A percentile compares a stretch with the other conserved stretches of the same genome.
These are phyloP conservation scores for Sericinus montela DNA, from an alignment of 2,888 invertebrate genomes.

Conservation along the genomic window DNA sequence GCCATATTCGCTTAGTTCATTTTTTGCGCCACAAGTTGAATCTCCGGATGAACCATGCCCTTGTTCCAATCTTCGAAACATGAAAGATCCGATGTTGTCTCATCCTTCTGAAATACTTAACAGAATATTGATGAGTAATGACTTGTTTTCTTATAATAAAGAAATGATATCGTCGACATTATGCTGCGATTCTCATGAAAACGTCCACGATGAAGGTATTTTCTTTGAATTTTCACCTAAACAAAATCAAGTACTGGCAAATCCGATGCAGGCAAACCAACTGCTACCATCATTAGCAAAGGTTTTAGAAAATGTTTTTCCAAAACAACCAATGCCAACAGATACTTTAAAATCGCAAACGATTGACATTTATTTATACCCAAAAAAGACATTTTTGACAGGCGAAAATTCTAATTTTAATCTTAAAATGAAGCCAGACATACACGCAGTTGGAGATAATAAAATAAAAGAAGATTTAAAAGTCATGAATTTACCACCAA, in stretches of 20 bases:
- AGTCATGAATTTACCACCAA: conserved; percentile 23
- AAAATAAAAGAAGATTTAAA: conserved; percentile 41
- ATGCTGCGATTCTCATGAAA: conserved; percentile 63
- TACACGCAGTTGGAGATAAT: conserved; percentile 53
- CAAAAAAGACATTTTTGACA: conserved; percentile 44
- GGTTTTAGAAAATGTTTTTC: conserved; percentile 35
- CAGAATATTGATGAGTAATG: conserved; percentile 50
- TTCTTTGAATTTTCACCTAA: conserved; percentile 49
- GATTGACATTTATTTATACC: conserved; percentile 58
- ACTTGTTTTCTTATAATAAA: conserved; percentile 45
- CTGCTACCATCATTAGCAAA: conserved; percentile 35
- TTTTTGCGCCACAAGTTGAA: conserved; percentile 29
- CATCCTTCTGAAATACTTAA: conserved; percentile 47
- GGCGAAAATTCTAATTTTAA: conserved; percentile 14
- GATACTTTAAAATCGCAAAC: conserved; percentile 40
- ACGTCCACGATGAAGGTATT: conserved; percentile 48
- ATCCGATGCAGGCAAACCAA: conserved; percentile 19
- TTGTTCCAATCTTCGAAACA: conserved; percentile 40
- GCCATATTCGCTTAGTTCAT: conserved; percentile 16
- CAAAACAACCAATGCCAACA: conserved; percentile 28
- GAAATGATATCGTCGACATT: conserved; percentile 41
- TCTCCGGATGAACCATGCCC: conserved; percentile 45
- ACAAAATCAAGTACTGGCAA: conserved; percentile 23
- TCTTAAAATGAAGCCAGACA: conserved; percentile 33
- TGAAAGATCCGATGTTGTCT: conserved; percentile 34